Percentiles rank a stretch among this genome's conserved stretches.
Evolutionary conservation across 23 tunicate species (phyloP).

Genomic region (Trididemnum clinides): DNA sequence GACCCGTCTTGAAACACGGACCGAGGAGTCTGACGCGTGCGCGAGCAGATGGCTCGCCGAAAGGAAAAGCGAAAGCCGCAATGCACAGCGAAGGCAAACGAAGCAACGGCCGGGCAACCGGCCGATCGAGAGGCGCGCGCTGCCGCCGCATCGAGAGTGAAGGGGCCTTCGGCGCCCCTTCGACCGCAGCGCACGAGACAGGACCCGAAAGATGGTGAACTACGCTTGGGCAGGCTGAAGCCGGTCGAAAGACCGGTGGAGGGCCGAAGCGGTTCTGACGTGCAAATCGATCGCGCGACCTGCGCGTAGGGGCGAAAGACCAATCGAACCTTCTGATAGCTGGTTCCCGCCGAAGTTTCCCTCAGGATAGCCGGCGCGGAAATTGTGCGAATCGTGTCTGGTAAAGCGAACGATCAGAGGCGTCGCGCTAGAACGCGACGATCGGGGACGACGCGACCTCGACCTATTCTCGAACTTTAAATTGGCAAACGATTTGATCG

Average conservation of each 20-base stretch:
- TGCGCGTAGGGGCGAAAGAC: slow-evolving; percentile 83
- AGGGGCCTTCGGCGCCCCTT: too few species aligned
- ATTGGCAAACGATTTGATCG: too few species aligned
- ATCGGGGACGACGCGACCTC: too few species aligned
- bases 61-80: slow-evolving; percentile 2
- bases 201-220: slow-evolving; percentile 91
- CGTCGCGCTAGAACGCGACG: too few species aligned
- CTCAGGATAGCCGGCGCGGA: slow-evolving; percentile 55
- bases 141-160: too few species aligned
- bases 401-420: too few species aligned
- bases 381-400: too few species aligned
- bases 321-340: slow-evolving; percentile 83
- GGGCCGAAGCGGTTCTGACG: slow-evolving; percentile 82
- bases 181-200: slow-evolving; percentile 66
- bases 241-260: slow-evolving; percentile 87
- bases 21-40: slow-evolving; percentile 58
- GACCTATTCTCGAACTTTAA: too few species aligned
- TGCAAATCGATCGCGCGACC: slow-evolving; percentile 75
- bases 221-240: slow-evolving; percentile 63
- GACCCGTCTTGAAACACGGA: slow-evolving; percentile 86
- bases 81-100: slow-evolving; percentile 63
- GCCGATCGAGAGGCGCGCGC: slow-evolving; percentile 37
- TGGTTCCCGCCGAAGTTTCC: slow-evolving; percentile 47
- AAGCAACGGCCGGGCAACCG: slow-evolving; percentile 48
- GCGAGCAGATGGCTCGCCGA: slow-evolving; percentile 39